Conservation (phyloP, 2,113 vertebrate species). For the Callithrix jacchus region DNA sequence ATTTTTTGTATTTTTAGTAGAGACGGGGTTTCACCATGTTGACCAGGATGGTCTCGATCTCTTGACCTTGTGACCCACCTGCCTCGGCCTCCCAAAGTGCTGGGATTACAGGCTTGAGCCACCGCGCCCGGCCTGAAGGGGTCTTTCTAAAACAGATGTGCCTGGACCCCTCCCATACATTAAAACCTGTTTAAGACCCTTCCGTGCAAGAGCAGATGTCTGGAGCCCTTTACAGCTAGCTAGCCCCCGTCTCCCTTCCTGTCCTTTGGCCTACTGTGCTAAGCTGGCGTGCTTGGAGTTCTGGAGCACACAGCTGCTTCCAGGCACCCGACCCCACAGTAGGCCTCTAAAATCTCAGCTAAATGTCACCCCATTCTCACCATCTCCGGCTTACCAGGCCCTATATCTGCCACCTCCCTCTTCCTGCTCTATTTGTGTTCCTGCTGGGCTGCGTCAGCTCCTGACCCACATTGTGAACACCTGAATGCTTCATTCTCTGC, state of each 20-base stretch:
- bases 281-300: neutral
- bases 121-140: too few relatives aligned
- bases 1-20: too few relatives aligned
- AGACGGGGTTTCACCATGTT: too few relatives aligned
- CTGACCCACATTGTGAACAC: neutral
- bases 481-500: neutral
- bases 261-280: rapidly evolving
- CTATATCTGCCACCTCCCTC: neutral
- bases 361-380: neutral
- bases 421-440: neutral
- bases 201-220: neutral
- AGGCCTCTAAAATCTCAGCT: neutral
- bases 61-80: too few relatives aligned
- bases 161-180: neutral
- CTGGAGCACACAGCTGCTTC: neutral
- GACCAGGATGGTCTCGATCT: too few relatives aligned
- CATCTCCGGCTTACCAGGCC: neutral
- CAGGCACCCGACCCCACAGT: rapidly evolving
- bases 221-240: neutral
- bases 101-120: too few relatives aligned
- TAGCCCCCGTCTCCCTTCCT: neutral
- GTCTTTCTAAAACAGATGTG: neutral
- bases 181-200: neutral
- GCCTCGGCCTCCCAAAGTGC: too few relatives aligned
- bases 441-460: too few relatives aligned